Evolutionary conservation across 2,113 vertebrate species (phyloP).

Genomic region (Pithys albifrons): DNA sequence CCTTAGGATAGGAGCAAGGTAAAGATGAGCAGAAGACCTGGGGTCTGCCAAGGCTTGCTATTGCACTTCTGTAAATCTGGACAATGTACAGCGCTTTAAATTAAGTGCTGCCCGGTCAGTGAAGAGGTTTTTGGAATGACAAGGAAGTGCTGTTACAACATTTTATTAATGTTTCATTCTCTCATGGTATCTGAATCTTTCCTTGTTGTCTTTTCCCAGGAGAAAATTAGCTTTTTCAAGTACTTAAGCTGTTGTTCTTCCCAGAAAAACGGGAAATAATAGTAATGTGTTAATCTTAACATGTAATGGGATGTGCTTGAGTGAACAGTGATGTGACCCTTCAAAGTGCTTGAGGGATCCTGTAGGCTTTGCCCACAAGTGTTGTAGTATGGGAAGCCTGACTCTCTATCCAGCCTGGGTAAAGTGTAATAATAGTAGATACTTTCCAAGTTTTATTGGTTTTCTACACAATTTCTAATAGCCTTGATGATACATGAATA

Average conservation of each 20-base stretch:
- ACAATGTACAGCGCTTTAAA: conserved; percentile 43
- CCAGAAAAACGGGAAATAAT: neutral
- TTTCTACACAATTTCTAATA: conserved; percentile 50
- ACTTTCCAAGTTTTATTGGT: conserved; percentile 60
- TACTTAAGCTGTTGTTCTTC: conserved; percentile 22
- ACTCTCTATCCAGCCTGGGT: neutral
- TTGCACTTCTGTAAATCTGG: conserved; percentile 54
- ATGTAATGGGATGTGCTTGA: neutral
- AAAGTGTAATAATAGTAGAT: neutral
- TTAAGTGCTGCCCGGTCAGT: conserved; percentile 28
- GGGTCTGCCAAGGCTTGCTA: conserved; percentile 59
- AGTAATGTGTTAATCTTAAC: neutral
- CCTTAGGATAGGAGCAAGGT: conserved; percentile 65
- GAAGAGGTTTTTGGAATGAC: conserved; percentile 54
- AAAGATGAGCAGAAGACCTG: conserved; percentile 66
- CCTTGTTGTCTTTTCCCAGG: conserved; percentile 31
- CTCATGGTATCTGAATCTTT: neutral
- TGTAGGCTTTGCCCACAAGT: conserved; percentile 11
- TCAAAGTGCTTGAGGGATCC: neutral
- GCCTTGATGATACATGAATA: neutral
- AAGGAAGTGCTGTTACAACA: conserved; percentile 6
- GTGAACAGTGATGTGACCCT: neutral
- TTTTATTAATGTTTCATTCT: neutral
- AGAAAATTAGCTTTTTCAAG: conserved; percentile 19
- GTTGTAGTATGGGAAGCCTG: neutral